A percentile compares a stretch with the other conserved stretches of the same genome.
These are phyloP conservation scores for Drosophila nigromelanica DNA, from an alignment of 1,140 invertebrate species.

Conservation along the genomic window DNA sequence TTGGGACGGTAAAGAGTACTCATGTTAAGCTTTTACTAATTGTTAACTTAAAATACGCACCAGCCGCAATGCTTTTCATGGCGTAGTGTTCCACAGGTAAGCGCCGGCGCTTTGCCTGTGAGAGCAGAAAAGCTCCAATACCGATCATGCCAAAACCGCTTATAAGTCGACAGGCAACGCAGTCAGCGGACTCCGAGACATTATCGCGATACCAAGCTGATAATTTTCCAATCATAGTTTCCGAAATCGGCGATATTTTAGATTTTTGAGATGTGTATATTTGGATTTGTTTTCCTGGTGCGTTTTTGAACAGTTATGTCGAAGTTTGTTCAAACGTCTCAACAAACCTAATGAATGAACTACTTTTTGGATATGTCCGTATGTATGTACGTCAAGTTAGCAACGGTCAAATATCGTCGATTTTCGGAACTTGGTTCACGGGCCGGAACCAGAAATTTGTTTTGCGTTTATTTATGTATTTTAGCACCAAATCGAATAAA, in stretches of 20 bases:
- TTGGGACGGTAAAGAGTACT: too few relatives aligned
- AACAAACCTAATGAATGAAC: background rate
- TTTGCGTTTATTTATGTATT: too few relatives aligned
- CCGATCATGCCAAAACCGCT: conserved; percentile 66
- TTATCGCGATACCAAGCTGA: conserved; percentile 59
- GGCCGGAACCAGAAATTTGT: too few relatives aligned
- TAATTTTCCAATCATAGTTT: conserved; percentile 65
- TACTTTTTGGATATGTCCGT: background rate
- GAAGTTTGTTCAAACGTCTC: background rate
- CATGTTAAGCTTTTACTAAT: background rate
- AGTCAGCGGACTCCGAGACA: conserved; percentile 45
- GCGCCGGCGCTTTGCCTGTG: conserved; percentile 55
- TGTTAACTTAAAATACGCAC: conserved; percentile 9
- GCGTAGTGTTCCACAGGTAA: conserved; percentile 50
- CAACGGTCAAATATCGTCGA: too few relatives aligned
- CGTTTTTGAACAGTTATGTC: conserved; percentile 3
- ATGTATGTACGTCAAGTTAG: too few relatives aligned
- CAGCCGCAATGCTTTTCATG: conserved; percentile 66
- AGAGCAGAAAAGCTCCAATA: conserved; percentile 58
- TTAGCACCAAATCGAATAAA: too few relatives aligned
- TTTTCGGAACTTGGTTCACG: too few relatives aligned
- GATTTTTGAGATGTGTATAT: conserved; percentile 1
- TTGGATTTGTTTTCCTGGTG: conserved; percentile 5
- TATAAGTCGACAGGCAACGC: conserved; percentile 59
- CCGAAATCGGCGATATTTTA: background rate